These are phyloP conservation scores for Etheostoma nigrum DNA, from an alignment of 2,797 vertebrate genomes.

Conservation along the genomic window DNA sequence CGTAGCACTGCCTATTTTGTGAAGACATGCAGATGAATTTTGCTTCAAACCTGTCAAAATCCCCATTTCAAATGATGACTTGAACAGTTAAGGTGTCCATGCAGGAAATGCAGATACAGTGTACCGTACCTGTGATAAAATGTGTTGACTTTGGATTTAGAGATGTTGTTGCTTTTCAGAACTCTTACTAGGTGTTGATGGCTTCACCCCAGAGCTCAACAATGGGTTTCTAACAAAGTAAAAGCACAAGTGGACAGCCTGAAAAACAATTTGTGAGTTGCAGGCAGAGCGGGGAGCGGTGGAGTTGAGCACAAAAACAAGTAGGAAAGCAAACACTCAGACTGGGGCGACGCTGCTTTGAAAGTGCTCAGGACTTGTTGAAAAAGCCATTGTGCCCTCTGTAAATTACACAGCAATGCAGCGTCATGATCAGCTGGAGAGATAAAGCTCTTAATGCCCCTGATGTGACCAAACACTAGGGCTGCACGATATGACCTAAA, in stretches of 20 bases:
- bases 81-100: slow-evolving; percentile 3
- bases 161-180: background rate
- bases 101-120: background rate
- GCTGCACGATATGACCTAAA: no score
- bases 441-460: slow-evolving; percentile 52
- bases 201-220: background rate
- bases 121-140: background rate
- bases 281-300: background rate
- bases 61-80: background rate
- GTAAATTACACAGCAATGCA: slow-evolving; percentile 40
- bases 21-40: background rate
- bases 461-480: slow-evolving; percentile 23
- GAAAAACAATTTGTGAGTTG: slow-evolving; percentile 9
- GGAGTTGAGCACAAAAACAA: slow-evolving; percentile 21
- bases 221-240: background rate
- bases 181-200: background rate
- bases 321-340: slow-evolving; percentile 46
- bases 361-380: slow-evolving; percentile 30
- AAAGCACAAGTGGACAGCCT: slow-evolving; percentile 9
- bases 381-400: slow-evolving; percentile 36
- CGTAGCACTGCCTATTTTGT: background rate
- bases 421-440: slow-evolving; percentile 34
- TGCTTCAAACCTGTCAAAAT: background rate
- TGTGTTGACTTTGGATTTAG: background rate
- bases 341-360: slow-evolving; percentile 22